Evolutionary conservation across 2,888 invertebrate species (phyloP), one percentile per base, ranked within the genome.

Genomic region (Malthinus seriepunctatus): DNA sequence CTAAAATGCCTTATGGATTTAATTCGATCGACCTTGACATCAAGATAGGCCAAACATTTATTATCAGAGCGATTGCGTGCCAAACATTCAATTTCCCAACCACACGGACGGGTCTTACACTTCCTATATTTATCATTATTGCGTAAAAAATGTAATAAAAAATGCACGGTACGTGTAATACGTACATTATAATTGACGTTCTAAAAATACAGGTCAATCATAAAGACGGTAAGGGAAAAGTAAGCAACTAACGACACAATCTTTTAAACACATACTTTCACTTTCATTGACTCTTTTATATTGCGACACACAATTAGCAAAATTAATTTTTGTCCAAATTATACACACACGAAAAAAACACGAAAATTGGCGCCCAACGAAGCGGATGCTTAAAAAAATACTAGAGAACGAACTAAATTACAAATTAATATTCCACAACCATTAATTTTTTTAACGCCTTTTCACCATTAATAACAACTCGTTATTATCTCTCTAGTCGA

Each of bases 221-320:
- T 23, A 42, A 15, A 15, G 14, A 42, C n/a, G 14, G 39, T 42
- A 42, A n/a, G 60, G 55, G 55, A 60, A 42, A 15, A 23, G 39
- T 42, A 42, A n/a, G 60, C 55, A 60, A 60, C 55, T 51, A 48
- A 47, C 39, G 23, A 48, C 45, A 50, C 33, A 39, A 39, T 39
- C 39, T 15, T 39, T n/a, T n/a, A n/a, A n/a, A n/a, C n/a, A n/a
- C n/a, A 52, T 35, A 52, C 63, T 61, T 63, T 63, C 63, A 58
- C 60, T 56, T 58, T 58, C 63, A 58, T 55, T 57, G 60, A 55
- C 57, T 57, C 51, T 49, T 37, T 32, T n/a, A n/a, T 42, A 34
- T 59, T 59, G 54, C 59, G 50, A 54, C 54, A 59, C 39, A 23
- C 23, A 23, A 23, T 23, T 23, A 23, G 23, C 2, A 23, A 23